These are phyloP conservation scores for Ophion slaviceki DNA, from an alignment of 2,888 invertebrate species.

Conservation along the genomic window DNA sequence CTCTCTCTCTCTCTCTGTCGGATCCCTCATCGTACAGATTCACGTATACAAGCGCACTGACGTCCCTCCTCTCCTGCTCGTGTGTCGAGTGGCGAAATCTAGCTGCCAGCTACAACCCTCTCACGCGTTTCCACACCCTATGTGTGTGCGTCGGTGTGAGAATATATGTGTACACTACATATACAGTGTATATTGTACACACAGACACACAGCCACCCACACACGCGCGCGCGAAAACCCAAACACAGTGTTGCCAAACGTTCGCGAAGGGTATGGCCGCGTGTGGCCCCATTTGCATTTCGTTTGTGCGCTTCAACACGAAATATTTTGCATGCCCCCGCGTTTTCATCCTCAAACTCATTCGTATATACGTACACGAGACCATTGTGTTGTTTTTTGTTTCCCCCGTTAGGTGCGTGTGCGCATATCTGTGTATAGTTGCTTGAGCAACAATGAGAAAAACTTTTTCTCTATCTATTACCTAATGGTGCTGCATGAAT, in stretches of 20 bases:
- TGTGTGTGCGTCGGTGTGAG: background rate
- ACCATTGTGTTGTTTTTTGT: too few species aligned
- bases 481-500: constrained; percentile 33
- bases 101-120: constrained; percentile 73
- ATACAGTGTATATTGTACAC: too few species aligned
- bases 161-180: too few species aligned
- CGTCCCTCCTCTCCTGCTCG: constrained; percentile 63
- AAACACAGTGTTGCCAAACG: constrained; percentile 81
- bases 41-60: constrained; percentile 56
- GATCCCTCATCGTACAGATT: constrained; percentile 6
- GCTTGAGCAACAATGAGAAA: constrained; percentile 31
- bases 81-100: constrained; percentile 75
- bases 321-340: constrained; percentile 78
- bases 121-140: constrained; percentile 28
- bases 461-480: constrained; percentile 51
- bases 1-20: background rate
- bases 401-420: background rate
- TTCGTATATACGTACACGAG: constrained; percentile 1
- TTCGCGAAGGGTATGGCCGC: constrained; percentile 76
- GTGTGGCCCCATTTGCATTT: constrained; percentile 81
- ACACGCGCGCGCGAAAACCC: background rate
- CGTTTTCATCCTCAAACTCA: constrained; percentile 61
- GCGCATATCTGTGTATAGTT: background rate
- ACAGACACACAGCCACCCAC: background rate
- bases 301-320: constrained; percentile 79